Evolutionary conservation across 2,888 invertebrate genomes (phyloP).

Genomic region (Theretra japonica): DNA sequence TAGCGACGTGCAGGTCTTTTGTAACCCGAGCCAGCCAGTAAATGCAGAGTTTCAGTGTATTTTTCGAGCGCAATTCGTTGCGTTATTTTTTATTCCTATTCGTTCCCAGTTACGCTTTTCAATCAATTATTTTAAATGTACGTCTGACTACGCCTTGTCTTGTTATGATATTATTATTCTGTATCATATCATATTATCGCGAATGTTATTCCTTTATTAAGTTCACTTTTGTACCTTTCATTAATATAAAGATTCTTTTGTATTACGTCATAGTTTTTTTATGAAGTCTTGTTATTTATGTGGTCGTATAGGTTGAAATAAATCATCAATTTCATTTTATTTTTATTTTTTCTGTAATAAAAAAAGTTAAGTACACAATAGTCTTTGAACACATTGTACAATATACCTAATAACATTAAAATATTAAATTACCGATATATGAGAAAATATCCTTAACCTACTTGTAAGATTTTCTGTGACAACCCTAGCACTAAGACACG

Average conservation of each 20-base stretch:
- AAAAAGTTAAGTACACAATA: too few relatives aligned
- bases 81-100: background rate
- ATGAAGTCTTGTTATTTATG: too few relatives aligned
- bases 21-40: background rate
- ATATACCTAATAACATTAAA: too few relatives aligned
- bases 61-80: background rate
- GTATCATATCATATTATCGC: background rate
- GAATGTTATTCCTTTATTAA: background rate
- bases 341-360: too few relatives aligned
- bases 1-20: background rate
- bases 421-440: too few relatives aligned
- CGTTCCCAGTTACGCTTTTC: background rate
- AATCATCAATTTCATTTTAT: too few relatives aligned
- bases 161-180: background rate
- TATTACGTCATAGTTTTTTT: too few relatives aligned
- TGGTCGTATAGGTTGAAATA: too few relatives aligned
- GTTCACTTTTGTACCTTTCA: background rate
- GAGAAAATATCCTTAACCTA: background rate
- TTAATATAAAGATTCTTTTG: background rate
- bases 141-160: background rate
- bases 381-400: too few relatives aligned
- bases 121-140: background rate
- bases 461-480: background rate
- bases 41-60: background rate
- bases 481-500: constrained; percentile 44